phyloP scores from a whole-genome alignment of 2,113 vertebrate genomes.

The Elanoides forficatus region DNA sequence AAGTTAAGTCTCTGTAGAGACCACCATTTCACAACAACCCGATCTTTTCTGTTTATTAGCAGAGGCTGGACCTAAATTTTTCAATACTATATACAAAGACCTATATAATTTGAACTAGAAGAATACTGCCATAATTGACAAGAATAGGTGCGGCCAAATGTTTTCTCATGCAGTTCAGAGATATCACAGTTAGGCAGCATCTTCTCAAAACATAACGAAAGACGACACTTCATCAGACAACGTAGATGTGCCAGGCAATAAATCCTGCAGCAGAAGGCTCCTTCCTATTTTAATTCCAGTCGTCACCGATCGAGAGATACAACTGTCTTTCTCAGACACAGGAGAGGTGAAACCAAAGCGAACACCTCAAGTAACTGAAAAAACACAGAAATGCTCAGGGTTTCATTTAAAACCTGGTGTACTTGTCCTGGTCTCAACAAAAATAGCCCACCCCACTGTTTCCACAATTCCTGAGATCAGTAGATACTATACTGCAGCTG shows the following conservation, averaged over 20 bases:
- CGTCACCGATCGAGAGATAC: neutral
- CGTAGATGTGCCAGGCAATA: neutral
- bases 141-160: neutral
- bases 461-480: neutral
- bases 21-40: neutral
- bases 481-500: neutral
- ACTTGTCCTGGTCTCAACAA: neutral
- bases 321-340: neutral
- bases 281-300: slow-evolving; percentile 13
- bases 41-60: neutral
- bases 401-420: neutral
- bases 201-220: neutral
- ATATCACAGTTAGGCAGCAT: neutral
- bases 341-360: neutral
- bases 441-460: neutral
- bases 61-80: neutral
- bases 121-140: neutral
- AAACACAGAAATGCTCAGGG: neutral
- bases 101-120: neutral
- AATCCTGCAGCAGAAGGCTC: slow-evolving; percentile 9
- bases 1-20: neutral
- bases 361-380: neutral
- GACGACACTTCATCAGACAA: neutral
- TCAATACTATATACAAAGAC: neutral
- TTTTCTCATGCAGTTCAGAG: neutral